These are phyloP conservation scores for Fissipunctia ypsillon DNA, from an alignment of 2,888 invertebrate genomes.

Conservation along the genomic window DNA sequence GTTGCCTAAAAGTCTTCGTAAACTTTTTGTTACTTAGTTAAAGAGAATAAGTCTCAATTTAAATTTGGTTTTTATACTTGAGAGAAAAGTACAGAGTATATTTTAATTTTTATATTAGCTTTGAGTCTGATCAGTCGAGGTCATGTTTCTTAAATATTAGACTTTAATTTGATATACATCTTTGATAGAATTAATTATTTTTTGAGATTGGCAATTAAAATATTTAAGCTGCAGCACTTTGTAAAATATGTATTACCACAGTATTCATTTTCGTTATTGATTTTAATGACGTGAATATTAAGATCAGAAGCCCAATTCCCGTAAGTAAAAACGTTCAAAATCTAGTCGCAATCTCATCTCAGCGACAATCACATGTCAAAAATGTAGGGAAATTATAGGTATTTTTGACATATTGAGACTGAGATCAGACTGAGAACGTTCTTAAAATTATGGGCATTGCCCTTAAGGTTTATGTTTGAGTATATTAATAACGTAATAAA, in stretches of 20 bases:
- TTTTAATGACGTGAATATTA: not conserved
- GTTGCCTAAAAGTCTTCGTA: not conserved
- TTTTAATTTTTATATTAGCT: conserved; percentile 12
- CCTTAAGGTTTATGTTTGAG: not conserved
- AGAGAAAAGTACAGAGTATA: conserved; percentile 8
- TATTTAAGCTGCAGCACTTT: not conserved
- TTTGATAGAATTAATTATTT: conserved; percentile 37
- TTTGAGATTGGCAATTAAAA: conserved; percentile 9
- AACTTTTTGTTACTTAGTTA: conserved; percentile 8
- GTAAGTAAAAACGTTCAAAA: too few species aligned
- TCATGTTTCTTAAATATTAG: conserved; percentile 6
- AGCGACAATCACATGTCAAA: too few species aligned
- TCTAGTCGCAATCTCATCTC: too few species aligned
- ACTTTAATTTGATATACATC: conserved; percentile 10
- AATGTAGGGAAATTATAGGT: too few species aligned
- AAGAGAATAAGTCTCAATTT: conserved; percentile 2
- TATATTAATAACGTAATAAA: not conserved
- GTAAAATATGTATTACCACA: not conserved
- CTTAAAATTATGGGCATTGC: too few species aligned
- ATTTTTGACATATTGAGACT: too few species aligned
- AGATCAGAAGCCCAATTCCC: too few species aligned
- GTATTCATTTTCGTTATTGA: not conserved
- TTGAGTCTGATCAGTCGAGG: conserved; percentile 1
- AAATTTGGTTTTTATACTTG: conserved; percentile 12
- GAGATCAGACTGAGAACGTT: too few species aligned